phyloP scores from a whole-genome alignment of 2,113 vertebrate species.

The Spilogale gracilis region DNA sequence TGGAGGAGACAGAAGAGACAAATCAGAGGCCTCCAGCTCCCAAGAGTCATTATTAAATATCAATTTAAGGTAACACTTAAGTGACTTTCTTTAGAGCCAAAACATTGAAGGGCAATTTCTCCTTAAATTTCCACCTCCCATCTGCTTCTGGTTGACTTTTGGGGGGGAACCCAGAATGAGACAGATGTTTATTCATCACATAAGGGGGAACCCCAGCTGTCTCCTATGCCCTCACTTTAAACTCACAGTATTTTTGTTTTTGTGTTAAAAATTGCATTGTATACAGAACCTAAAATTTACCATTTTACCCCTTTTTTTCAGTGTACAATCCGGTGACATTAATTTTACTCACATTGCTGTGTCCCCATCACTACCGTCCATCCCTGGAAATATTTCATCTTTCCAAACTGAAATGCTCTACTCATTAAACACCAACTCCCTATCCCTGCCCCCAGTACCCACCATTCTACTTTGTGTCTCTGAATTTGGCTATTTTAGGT shows the following conservation, averaged over 20 bases:
- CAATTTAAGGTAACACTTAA: background rate
- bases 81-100: background rate
- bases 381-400: background rate
- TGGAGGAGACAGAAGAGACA: background rate
- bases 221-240: background rate
- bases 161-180: background rate
- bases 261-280: background rate
- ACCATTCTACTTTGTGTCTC: background rate
- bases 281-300: background rate
- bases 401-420: background rate
- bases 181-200: background rate
- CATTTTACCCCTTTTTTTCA: background rate
- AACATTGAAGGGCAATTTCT: background rate
- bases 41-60: background rate
- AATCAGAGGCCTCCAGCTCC: background rate
- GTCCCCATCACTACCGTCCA: background rate
- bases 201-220: background rate
- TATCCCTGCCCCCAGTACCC: too few species aligned
- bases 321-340: background rate
- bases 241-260: background rate
- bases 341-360: background rate
- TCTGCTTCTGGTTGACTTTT: background rate
- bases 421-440: background rate
- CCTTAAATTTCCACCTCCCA: background rate
- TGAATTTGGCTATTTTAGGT: background rate